A percentile compares a stretch with the other conserved stretches of the same genome.
Evolutionary conservation across 92 coral and sea anemone species (phyloP).

Genomic region (Paramuricea clavata): DNA sequence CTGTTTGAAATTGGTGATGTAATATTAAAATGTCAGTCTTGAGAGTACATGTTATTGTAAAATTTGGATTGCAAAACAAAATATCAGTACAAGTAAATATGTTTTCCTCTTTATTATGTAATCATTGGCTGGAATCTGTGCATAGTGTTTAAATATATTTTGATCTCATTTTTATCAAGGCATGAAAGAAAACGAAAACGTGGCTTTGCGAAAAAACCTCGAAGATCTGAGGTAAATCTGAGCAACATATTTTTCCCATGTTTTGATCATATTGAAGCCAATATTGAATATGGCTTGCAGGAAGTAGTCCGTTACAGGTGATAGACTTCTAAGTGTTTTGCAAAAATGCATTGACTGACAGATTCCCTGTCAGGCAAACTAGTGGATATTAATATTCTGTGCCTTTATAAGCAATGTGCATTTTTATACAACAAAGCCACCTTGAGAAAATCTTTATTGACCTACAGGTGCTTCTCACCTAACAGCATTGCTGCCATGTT

Average conservation of each 20-base stretch:
- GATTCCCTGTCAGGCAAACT: background rate
- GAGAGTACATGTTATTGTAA: background rate
- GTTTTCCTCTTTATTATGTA: background rate
- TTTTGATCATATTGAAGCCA: background rate
- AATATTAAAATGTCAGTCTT: background rate
- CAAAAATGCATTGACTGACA: background rate
- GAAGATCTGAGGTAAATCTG: slow-evolving; percentile 38
- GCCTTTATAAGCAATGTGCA: too few relatives aligned
- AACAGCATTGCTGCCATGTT: too few relatives aligned
- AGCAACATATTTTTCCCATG: background rate
- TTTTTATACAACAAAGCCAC: too few relatives aligned
- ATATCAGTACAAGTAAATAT: background rate
- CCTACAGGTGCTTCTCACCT: too few relatives aligned
- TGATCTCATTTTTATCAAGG: background rate
- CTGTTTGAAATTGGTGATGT: background rate
- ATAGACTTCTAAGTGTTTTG: background rate
- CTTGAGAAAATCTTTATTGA: too few relatives aligned
- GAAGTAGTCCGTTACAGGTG: background rate
- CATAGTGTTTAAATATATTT: background rate
- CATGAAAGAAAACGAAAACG: slow-evolving; percentile 25
- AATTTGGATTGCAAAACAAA: background rate
- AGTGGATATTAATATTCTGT: too few relatives aligned
- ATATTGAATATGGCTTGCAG: background rate
- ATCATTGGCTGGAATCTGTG: background rate
- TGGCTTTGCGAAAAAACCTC: slow-evolving; percentile 20